A percentile compares a stretch with the other conserved stretches of the same genome.
These are phyloP conservation scores for Stenodema calcarata DNA, from an alignment of 2,888 invertebrate species.

Conservation along the genomic window DNA sequence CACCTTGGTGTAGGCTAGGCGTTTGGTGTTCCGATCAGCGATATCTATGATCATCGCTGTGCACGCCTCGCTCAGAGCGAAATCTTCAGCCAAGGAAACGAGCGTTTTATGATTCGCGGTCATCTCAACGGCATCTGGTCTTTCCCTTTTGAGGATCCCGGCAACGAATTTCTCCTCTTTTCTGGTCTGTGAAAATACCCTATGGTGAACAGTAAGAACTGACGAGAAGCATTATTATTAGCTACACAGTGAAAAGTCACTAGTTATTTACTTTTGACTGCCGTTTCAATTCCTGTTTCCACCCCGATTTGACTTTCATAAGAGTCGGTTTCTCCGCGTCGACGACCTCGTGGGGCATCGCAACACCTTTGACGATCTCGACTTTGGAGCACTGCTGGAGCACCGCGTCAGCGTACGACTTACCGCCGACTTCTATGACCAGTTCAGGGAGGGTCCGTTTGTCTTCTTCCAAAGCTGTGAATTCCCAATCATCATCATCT, in stretches of 20 bases:
- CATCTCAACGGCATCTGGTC: neutral
- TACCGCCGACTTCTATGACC: slow-evolving; percentile 31
- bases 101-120: neutral
- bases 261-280: neutral
- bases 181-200: neutral
- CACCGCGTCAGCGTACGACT: slow-evolving; percentile 38
- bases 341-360: slow-evolving; percentile 27
- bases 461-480: slow-evolving; percentile 45
- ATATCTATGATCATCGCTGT: slow-evolving; percentile 3
- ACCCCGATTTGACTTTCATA: slow-evolving; percentile 3
- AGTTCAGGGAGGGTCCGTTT: slow-evolving; percentile 30
- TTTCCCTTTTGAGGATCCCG: slow-evolving; percentile 18
- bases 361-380: neutral
- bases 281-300: slow-evolving; percentile 15
- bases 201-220: neutral
- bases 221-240: too few species aligned
- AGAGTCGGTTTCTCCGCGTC: neutral
- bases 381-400: slow-evolving; percentile 19
- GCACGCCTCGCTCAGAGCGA: slow-evolving; percentile 30
- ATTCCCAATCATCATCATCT: slow-evolving; percentile 47
- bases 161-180: slow-evolving; percentile 21
- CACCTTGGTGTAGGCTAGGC: slow-evolving; percentile 23
- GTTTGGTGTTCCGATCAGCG: neutral
- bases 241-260: too few species aligned
- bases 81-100: slow-evolving; percentile 21